Evolutionary conservation across 1,140 invertebrate genomes (phyloP), one percentile per base, ranked within the genome.

Genomic region (Anastrepha ludens): DNA sequence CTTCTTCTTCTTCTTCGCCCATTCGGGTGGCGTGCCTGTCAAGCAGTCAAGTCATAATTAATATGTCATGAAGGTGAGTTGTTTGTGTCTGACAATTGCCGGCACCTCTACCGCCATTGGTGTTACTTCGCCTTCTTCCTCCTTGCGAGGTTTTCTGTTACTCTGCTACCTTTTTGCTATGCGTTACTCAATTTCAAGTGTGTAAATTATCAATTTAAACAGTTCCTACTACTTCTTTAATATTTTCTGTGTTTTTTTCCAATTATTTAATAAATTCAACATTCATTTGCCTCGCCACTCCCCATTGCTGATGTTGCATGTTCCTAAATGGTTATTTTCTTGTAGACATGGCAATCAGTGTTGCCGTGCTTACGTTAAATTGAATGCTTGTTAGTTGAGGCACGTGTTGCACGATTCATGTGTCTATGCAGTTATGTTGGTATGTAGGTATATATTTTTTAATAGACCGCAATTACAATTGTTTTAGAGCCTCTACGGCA

Each of bases 31-130:
- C 74, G 47, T 55, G 47, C 20, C 74, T 20, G 74, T 81, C n/a
- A 81, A 55, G 20, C 74, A 58, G 50, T 29, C 74, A 81, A 55
- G n/a, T 81, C 74, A 81, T 58, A 50, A 81, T 81, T 81, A 81
- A 81, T 81, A 81, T 81, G 74, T 81, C 74, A 81, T 81, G 74
- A 81, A 81, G 50, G 74, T 81, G 29, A 29, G 74, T 81, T 81
- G 74, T 81, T 81, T 81, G 41, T 81, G 74, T 58, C 74, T 81
- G 47, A 50, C 74, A n/a, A 47, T 55, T 81, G 74, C 47, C 17
- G 74, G 39, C 41, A 29, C 39, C 70, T 3, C 11, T 20, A 7
- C n/a, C 29, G 29, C 20, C 4, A 39, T 67, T 39, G 6, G 29
- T 29, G 29, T 29, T 29, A 29, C 64, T 7, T 62, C 60, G 11